Base-by-base conservation (phyloP, 2,888 invertebrate genomes). In the Xanthia togata region DNA sequence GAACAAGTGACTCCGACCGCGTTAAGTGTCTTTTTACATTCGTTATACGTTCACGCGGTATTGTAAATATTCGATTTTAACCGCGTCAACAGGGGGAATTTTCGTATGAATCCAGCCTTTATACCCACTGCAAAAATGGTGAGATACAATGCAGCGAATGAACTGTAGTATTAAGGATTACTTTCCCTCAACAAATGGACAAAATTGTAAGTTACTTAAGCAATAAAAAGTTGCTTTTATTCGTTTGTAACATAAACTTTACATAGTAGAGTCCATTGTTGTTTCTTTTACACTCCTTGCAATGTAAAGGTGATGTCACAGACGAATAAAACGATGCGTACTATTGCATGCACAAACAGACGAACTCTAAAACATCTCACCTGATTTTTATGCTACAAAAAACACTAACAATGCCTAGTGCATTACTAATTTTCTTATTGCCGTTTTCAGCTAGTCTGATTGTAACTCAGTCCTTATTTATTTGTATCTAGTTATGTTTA, bases 331-430 rank as follows among this genome's bases (percentile, higher is more conserved):
- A 50, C 26, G 23, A 67, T 73, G 31, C 50, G 63, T 50, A 57
- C 57, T 67, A 47, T 65, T 70, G 55, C 76, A 84, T 82, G 64
- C 50, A 67, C 62, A n/a, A 44, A 53, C n/a, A 80, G 44, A 44
- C 26, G 60, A 67, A 31, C 59, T 85, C 44, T 64, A 50, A 14
- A 73, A 77, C 26, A 71, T 71, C 60, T 76, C 57, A 62, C 35
- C 59, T 60, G 59, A 47, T 78, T 72, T 83, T 63, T 77, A 79
- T 85, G 75, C 71, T 73, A 71, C 55, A 70, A 62, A 65, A 47
- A 74, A 78, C 65, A 53, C 65, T 53, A 41, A 65, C 69, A 69
- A 72, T 83, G 53, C 64, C 60, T 50, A 57, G 53, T 59, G 86
- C 62, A 69, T 85, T 23, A 44, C 47, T 62, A 73, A 73, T 78